Percentiles rank a stretch among this genome's conserved stretches.
These are phyloP conservation scores for Odontothrips loti DNA, from an alignment of 2,888 invertebrate genomes.

Conservation along the genomic window DNA sequence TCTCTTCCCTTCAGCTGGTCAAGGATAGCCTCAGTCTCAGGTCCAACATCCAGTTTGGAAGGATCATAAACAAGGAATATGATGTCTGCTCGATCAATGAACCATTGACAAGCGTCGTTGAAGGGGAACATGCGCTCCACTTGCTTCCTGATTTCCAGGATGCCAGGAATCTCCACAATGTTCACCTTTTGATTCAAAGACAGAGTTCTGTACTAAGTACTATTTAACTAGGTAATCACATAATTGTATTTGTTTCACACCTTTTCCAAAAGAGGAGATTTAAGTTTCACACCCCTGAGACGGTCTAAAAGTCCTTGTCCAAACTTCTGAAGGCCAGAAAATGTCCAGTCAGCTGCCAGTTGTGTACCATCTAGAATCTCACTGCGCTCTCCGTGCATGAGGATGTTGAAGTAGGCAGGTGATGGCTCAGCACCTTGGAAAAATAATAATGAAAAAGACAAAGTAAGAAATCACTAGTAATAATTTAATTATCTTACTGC, in stretches of 20 bases:
- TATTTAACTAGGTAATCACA: neutral
- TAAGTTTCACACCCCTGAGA: conserved; percentile 73
- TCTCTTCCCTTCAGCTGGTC: conserved; percentile 92
- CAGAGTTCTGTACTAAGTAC: neutral
- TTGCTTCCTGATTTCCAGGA: conserved; percentile 88
- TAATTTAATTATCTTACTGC: neutral
- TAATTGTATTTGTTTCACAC: conserved; percentile 49
- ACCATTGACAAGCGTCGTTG: conserved; percentile 96
- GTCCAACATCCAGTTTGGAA: conserved; percentile 89
- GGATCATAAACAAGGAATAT: conserved; percentile 95
- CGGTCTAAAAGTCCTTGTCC: conserved; percentile 90
- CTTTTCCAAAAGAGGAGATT: conserved; percentile 81
- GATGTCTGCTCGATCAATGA: conserved; percentile 91
- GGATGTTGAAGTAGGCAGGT: conserved; percentile 85
- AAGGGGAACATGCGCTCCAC: conserved; percentile 90
- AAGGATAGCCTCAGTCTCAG: conserved; percentile 89
- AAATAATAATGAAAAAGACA: conserved; percentile 26
- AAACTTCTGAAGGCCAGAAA: conserved; percentile 90
- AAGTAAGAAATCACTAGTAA: no score
- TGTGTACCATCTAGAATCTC: conserved; percentile 87
- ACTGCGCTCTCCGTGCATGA: conserved; percentile 82
- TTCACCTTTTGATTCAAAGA: conserved; percentile 62
- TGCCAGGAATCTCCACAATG: conserved; percentile 93
- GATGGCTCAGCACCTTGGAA: conserved; percentile 88
- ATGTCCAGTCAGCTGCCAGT: conserved; percentile 91